A percentile compares a stretch with the other conserved stretches of the same genome.
Conservation (phyloP, 2,113 vertebrate species). For the Megaceryle maxima region DNA sequence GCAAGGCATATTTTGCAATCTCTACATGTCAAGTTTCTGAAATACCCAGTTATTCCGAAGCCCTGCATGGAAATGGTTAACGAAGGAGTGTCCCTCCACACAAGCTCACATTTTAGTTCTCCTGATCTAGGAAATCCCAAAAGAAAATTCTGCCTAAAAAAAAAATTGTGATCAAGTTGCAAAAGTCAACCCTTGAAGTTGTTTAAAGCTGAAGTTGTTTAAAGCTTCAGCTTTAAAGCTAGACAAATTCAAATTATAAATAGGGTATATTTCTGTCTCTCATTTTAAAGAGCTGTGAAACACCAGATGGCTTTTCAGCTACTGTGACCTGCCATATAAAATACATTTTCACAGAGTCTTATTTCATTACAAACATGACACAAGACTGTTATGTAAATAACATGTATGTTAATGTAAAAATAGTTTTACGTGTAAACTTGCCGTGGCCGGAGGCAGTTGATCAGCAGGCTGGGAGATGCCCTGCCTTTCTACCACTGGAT, state of each 20-base stretch:
- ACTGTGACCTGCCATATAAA: neutral
- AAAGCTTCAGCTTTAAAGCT: conserved; percentile 8
- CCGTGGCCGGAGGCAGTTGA: neutral
- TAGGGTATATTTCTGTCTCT: neutral
- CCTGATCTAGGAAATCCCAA: neutral
- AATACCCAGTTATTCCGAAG: neutral
- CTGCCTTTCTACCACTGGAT: conserved; percentile 56
- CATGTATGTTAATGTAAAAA: neutral
- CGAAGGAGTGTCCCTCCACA: neutral
- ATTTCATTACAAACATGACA: neutral
- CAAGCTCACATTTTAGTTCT: neutral
- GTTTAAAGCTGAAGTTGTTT: neutral
- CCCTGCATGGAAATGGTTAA: neutral
- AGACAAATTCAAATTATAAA: conserved; percentile 11
- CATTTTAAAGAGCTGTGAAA: conserved; percentile 3
- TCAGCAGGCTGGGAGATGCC: neutral
- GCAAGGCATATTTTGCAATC: neutral
- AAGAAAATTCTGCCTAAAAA: neutral
- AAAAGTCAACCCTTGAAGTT: neutral
- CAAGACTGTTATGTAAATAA: neutral
- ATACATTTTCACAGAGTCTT: neutral
- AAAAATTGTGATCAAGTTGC: neutral
- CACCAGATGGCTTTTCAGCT: conserved; percentile 15
- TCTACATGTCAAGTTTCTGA: neutral
- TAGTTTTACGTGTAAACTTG: neutral